Conservation (phyloP, 1,140 invertebrate genomes). For the Drosophila novamexicana region DNA sequence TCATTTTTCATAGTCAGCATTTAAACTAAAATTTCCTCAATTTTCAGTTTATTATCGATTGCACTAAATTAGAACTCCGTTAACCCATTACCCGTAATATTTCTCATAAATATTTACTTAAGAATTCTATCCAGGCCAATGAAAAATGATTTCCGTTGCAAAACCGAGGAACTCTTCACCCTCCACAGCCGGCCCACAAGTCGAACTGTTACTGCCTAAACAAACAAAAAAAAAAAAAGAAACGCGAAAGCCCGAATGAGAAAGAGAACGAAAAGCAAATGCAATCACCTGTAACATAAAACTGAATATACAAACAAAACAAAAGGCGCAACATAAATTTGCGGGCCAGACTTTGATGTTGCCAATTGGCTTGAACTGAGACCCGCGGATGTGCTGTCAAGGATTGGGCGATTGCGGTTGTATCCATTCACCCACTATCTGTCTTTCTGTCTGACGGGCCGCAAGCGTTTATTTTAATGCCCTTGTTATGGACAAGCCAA, state of each 20-base stretch:
- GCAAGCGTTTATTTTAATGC: constrained; percentile 67
- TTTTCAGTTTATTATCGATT: constrained; percentile 16
- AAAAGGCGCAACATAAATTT: constrained; percentile 61
- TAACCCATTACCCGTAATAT: constrained; percentile 25
- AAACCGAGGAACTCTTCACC: constrained; percentile 15
- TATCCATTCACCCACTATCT: constrained; percentile 6
- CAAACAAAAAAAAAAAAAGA: constrained; percentile 46
- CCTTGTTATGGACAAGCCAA: constrained; percentile 65
- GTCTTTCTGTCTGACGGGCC: constrained; percentile 28
- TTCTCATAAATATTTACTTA: constrained; percentile 59
- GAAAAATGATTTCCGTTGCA: constrained; percentile 29
- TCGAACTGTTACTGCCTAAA: constrained; percentile 72
- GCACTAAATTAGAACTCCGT: not conserved
- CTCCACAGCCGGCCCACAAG: constrained; percentile 13
- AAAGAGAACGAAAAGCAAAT: constrained; percentile 50
- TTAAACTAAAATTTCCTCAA: not conserved
- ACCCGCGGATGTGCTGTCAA: constrained; percentile 38
- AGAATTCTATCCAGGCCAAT: constrained; percentile 17
- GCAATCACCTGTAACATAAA: constrained; percentile 80
- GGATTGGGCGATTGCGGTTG: constrained; percentile 27
- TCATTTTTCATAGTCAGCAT: no score
- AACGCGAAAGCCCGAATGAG: constrained; percentile 7
- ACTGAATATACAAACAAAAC: constrained; percentile 79
- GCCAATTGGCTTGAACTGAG: constrained; percentile 50
- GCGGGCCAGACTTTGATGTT: constrained; percentile 69